phyloP scores from a whole-genome alignment of 2,888 invertebrate genomes.

The Cantharis nigra region DNA sequence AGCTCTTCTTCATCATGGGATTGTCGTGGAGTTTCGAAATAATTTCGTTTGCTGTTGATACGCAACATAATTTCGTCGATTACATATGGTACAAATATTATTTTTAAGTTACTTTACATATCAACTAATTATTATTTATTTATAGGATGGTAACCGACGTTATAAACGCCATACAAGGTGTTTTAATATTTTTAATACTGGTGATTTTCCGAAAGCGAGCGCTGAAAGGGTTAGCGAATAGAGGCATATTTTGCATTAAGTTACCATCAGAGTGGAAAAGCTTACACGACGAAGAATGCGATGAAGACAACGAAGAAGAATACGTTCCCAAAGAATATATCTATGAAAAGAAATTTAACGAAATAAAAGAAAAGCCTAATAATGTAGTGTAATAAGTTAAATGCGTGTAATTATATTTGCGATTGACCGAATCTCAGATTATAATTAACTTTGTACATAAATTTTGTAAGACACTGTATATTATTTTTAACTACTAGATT shows the following conservation, averaged over 20 bases:
- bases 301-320: constrained; percentile 50
- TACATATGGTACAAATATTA: constrained; percentile 46
- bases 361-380: constrained; percentile 13
- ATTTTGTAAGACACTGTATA: not conserved
- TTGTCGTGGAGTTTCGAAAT: constrained; percentile 75
- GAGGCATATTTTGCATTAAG: constrained; percentile 44
- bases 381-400: not conserved
- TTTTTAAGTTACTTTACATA: not conserved
- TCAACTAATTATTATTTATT: constrained; percentile 26
- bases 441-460: not conserved
- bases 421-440: constrained; percentile 1
- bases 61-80: constrained; percentile 35
- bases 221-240: constrained; percentile 58
- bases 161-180: constrained; percentile 65
- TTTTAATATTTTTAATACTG: constrained; percentile 64
- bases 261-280: constrained; percentile 50
- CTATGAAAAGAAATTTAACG: constrained; percentile 5
- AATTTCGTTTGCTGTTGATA: constrained; percentile 51
- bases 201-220: constrained; percentile 63
- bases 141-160: constrained; percentile 63
- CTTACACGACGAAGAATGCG: constrained; percentile 59
- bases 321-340: not conserved
- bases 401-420: not conserved
- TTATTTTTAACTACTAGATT: not conserved
- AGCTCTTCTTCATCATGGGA: constrained; percentile 72